Evolutionary conservation across 2,888 invertebrate species (phyloP), one percentile per base, ranked within the genome.

Genomic region (Phortica okadai): DNA sequence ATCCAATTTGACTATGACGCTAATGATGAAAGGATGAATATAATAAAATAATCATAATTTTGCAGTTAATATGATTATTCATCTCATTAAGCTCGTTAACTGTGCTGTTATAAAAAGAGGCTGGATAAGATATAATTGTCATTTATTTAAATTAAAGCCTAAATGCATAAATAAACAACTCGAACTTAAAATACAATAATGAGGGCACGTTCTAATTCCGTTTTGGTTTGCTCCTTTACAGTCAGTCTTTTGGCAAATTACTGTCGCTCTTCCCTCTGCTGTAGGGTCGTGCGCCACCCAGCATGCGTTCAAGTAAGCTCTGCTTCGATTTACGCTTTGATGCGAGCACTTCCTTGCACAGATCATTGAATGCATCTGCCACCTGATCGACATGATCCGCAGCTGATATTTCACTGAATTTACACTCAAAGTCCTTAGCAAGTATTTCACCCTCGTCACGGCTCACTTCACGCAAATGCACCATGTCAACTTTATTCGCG

Each of bases 401-500:
- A 0, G 97, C 97, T 0, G 97, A 95, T 11, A 97, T 95, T 92
- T 97, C 97, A 58, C 95, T 94, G 91, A 97, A 97, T 89, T 94
- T 95, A 91, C 97, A 97, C 88, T 97, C 97, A 88, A 96, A 95
- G 90, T 97, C 96, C 90, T 97, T 96, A 10, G 97, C 97, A 73
- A 97, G 92, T 83, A 96, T 96, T 90, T 97, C 96, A 50, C 97
- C 97, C 92, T 97, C 97, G 87, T 97, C 97, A 4, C 94, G 93
- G 88, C 95, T 96, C 74, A 97, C 96, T 93, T 97, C 96, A 84
- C 97, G 93, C 82, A 97, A 92, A 91, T 97, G 97, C 80, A 97
- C 95, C 96, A 97, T 96, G 88, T 97, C 97, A 33, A 95, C 95
- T 92, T 97, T 97, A 89, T 97, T 97, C 59, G 95, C 97, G 45